Base-by-base conservation (phyloP, 2,888 invertebrate species). In the Amitus sp. region DNA sequence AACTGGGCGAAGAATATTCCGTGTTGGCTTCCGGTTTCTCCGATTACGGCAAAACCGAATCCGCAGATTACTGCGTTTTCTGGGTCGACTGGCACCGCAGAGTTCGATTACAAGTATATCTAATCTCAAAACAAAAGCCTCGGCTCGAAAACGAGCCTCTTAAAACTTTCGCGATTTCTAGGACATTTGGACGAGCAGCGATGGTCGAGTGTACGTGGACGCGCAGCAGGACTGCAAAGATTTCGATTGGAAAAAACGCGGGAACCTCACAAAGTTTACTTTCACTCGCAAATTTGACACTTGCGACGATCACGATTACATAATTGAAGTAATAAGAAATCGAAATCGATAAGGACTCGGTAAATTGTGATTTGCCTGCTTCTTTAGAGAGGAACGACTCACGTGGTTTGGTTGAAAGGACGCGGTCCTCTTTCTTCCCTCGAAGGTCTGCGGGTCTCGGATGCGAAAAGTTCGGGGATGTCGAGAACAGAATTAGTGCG, bases 21-120 rank as follows among this genome's bases (percentile, higher is more conserved):
- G 95, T 95, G 95, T 89, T 95, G 73, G 94, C 91, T 0, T 74
- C 95, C 46, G 95, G 95, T 28, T 95, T 95, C 83, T 95, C 95
- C 1, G 89, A 93, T 73, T 87, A 91, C 57, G 95, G 95, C 0
- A 86, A 88, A 42, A 73, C 87, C 2, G 86, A 86, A 60, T 87
- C 89, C 37, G 92, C 94, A 0, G 95, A 96, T 83, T 88, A 93
- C 61, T 95, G 95, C 73, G 83, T 95, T 42, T 84, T 93, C 53
- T 93, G 93, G 90, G 86, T 87, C 46, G 89, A 92, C 74, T 89
- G 89, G 84, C 87, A 85, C 70, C 86, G 87, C 18, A 83, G 82
- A 58, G 82, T 86, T 30, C 85, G 87, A 58, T 80, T 88, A 55
- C 82, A 87, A 82, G 88, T 88, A 78, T 76, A 61, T 47, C 27